Evolutionary conservation across 37 sponge, comb jelly and placozoan genomes (phyloP).

Genomic region (Aplysina aerophoba): DNA sequence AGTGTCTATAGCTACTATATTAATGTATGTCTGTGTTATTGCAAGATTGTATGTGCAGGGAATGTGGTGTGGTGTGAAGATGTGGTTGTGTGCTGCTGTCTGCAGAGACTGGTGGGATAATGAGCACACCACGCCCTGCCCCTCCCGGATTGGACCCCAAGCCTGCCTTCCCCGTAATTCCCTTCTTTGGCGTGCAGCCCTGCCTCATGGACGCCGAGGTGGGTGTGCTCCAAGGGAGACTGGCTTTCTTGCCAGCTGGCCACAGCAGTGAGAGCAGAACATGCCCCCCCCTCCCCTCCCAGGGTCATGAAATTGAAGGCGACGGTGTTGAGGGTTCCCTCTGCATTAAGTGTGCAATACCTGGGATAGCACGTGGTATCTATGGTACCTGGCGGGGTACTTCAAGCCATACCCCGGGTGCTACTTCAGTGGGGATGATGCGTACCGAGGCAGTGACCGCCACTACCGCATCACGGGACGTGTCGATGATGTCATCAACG

Average conservation of each 20-base stretch:
- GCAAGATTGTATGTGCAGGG: no score
- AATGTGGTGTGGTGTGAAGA: no score
- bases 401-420: constrained; percentile 78
- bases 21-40: no score
- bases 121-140: constrained; percentile 88
- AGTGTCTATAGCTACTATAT: no score
- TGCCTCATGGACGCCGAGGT: constrained; percentile 65
- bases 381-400: constrained; percentile 86
- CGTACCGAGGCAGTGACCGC: constrained; percentile 83
- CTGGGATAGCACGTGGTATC: constrained; percentile 91
- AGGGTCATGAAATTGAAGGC: constrained; percentile 68
- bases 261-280: no score
- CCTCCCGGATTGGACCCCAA: constrained; percentile 72
- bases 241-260: neutral
- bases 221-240: neutral
- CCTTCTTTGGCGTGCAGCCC: constrained; percentile 94
- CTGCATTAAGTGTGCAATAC: constrained; percentile 82
- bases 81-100: neutral
- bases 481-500: constrained; percentile 97
- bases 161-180: constrained; percentile 91
- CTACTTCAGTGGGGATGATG: constrained; percentile 93
- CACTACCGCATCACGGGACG: constrained; percentile 93
- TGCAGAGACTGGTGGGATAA: constrained; percentile 88
- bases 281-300: no score
- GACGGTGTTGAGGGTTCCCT: constrained; percentile 76